Conservation (phyloP, 2,113 vertebrate genomes). For the Podarcis muralis region DNA sequence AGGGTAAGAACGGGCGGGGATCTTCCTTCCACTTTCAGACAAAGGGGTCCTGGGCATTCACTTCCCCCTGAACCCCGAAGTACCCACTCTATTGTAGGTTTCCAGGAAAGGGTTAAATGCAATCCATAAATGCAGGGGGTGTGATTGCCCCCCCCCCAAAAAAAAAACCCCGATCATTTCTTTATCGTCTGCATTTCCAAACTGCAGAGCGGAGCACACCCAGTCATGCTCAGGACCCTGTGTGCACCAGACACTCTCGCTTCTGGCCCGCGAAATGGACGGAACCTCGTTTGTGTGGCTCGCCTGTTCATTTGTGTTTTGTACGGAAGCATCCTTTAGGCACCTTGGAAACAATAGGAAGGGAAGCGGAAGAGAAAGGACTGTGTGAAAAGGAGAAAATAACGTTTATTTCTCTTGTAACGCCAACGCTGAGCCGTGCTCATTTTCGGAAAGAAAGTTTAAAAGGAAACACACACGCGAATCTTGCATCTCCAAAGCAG, state of each 20-base stretch:
- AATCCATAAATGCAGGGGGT: neutral
- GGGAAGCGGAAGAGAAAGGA: neutral
- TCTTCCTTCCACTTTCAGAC: neutral
- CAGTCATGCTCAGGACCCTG: neutral
- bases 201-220: neutral
- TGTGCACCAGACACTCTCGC: neutral
- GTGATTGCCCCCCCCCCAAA: neutral
- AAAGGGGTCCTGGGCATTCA: neutral
- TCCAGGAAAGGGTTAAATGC: neutral
- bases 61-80: neutral
- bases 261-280: neutral
- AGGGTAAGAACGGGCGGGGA: neutral
- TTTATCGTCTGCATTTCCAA: neutral
- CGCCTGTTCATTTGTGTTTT: neutral
- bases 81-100: neutral
- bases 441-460: neutral
- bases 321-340: neutral
- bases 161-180: neutral
- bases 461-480: neutral
- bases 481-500: neutral
- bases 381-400: neutral
- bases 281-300: rapidly evolving
- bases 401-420: neutral
- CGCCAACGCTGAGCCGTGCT: neutral
- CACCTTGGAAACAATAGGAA: neutral